Evolutionary conservation across 2,888 invertebrate genomes (phyloP), one percentile per base, ranked within the genome.

Genomic region (Neoascia interrupta): DNA sequence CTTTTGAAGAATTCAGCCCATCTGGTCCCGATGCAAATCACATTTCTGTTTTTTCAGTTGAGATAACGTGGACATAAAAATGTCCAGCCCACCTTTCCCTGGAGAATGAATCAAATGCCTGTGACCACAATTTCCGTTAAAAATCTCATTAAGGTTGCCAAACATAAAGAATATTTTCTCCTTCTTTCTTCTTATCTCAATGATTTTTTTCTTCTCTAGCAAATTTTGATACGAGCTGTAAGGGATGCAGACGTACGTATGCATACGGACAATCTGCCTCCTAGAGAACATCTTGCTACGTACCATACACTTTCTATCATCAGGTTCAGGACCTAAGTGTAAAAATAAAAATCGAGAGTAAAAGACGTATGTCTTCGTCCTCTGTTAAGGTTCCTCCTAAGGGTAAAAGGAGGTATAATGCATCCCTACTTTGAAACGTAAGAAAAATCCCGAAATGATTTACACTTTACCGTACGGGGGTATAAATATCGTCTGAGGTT

Each of bases 401-500:
- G 51, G 53, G 36, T 53, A 53, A n/a, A n/a, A 18, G 18, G n/a
- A 26, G 45, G 53, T n/a, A n/a, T 43, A 26, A 53, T 64, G 5
- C 36, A n/a, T 41, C 16, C 39, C 63, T n/a, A n/a, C n/a, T n/a
- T n/a, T n/a, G n/a, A n/a, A n/a, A n/a, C n/a, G n/a, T n/a, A n/a
- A n/a, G n/a, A n/a, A n/a, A n/a, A n/a, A n/a, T n/a, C n/a, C n/a
- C n/a, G n/a, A n/a, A n/a, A n/a, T 56, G 75, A 76, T 76, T 76
- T 76, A 76, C 75, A 76, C 63, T 76, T 6, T 60, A 53, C 53
- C 64, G 70, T 43, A 47, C 60, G 45, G 21, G 31, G 53, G 58
- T 41, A 79, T 79, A 73, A 72, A 79, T 72, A 72, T 72, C 11
- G 5, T 31, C 43, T 51, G 53, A 60, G 69, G 45, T 39, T 56